Evolutionary conservation across 2,888 invertebrate species (phyloP), one percentile per base, ranked within the genome.

Genomic region (Agrochola litura): DNA sequence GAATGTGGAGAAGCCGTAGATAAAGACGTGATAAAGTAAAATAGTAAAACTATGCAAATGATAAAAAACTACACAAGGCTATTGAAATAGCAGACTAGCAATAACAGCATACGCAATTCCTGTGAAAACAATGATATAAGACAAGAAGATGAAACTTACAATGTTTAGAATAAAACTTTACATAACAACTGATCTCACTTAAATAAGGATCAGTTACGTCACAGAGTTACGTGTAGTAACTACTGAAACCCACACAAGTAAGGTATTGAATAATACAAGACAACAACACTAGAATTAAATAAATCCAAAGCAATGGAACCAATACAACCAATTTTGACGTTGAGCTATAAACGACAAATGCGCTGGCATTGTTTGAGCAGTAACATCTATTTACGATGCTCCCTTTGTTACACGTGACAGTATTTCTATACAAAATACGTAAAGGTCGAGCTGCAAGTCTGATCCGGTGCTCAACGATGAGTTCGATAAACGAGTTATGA

Each of bases 401-500:
- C 25, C 37, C n/a, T 61, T 76, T 77, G 54, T 58, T 66, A 68
- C 30, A 71, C 56, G 58, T 75, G 54, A 69, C 30, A 72, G 58
- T 64, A 82, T 78, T 77, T 67, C 74, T 74, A 65, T 65, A 76
- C 79, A 66, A 77, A 66, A 43, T 67, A 78, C 52, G 41, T 73
- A 67, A 58, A 61, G 43, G n/a, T 73, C 56, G 67, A 67, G 65
- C 30, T 74, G 76, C 67, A 73, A 30, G 60, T 61, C 76, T 75
- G 73, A 79, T 74, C 65, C 79, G 12, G 37, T 67, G 72, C 41
- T 75, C 78, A 76, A 72, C 77, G 71, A 61, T 66, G 66, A 46
- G 64, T 73, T 79, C 85, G 75, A 81, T 87, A 86, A 84, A 77
- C 85, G 73, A 85, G 79, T 87, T 86, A 86, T n/a, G n/a, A n/a